Evolutionary conservation across 2,797 vertebrate species (phyloP).

Genomic region (Galago senegalensis): DNA sequence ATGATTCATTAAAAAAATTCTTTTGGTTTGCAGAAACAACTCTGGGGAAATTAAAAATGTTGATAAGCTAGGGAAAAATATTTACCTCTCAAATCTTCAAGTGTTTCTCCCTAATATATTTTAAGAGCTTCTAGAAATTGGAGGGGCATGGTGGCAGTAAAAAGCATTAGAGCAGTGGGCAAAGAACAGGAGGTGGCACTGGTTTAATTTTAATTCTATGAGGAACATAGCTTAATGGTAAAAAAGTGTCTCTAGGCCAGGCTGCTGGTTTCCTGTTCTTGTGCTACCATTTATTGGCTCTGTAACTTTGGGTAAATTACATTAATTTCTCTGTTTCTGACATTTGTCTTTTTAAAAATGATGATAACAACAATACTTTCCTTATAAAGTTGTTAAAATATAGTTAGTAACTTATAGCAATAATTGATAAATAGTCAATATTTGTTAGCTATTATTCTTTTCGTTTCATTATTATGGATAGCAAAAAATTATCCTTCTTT

Average conservation of each 20-base stretch:
- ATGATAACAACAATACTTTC: neutral
- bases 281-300: neutral
- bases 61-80: neutral
- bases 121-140: neutral
- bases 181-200: neutral
- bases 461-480: neutral
- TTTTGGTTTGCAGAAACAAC: neutral
- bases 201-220: neutral
- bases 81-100: neutral
- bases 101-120: neutral
- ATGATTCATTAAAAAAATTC: conserved; percentile 35
- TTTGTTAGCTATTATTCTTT: conserved; percentile 7
- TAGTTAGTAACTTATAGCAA: neutral
- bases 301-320: neutral
- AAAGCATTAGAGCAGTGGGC: neutral
- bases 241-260: neutral
- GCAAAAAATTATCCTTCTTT: neutral
- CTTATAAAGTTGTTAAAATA: neutral
- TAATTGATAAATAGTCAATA: neutral
- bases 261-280: neutral
- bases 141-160: too few species aligned
- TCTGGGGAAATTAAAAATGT: conserved; percentile 61
- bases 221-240: fast-evolving
- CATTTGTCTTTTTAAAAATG: neutral
- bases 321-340: neutral